Percentiles rank a stretch among this genome's conserved stretches.
These are phyloP conservation scores for Notoglanidium macrostoma DNA, from an alignment of 2,797 vertebrate species.

Conservation along the genomic window DNA sequence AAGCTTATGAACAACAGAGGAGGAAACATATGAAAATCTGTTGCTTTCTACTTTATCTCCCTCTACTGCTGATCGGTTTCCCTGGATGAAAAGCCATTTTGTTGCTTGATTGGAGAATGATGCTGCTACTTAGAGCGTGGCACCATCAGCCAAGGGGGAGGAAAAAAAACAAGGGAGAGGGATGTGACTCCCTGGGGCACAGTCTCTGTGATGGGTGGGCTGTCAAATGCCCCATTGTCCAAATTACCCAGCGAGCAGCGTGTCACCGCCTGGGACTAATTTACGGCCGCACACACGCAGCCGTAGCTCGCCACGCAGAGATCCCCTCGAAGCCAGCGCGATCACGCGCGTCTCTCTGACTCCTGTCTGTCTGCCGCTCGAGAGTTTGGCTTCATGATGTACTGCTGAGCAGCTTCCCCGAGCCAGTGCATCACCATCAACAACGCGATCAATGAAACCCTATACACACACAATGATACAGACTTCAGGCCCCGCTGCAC, in stretches of 20 bases:
- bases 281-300: constrained; percentile 66
- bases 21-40: constrained; percentile 36
- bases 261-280: constrained; percentile 83
- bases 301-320: constrained; percentile 5
- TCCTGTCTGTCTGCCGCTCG: constrained; percentile 36
- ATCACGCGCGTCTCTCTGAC: constrained; percentile 36
- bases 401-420: constrained; percentile 37
- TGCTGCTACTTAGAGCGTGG: constrained; percentile 78
- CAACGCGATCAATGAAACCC: constrained; percentile 41
- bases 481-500: constrained; percentile 50
- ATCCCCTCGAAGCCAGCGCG: not conserved
- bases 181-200: constrained; percentile 74
- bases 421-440: constrained; percentile 43
- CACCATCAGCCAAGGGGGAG: constrained; percentile 69
- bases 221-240: constrained; percentile 88
- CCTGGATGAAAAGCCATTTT: constrained; percentile 75
- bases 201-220: constrained; percentile 79
- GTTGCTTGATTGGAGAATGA: constrained; percentile 80
- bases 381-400: constrained; percentile 37
- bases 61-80: constrained; percentile 48
- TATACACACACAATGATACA: constrained; percentile 39
- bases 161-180: constrained; percentile 49
- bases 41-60: constrained; percentile 36
- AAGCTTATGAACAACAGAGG: constrained; percentile 45
- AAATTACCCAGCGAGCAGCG: constrained; percentile 80